Conservation (phyloP, 2,113 vertebrate species). For the Pachyramphus minor region DNA sequence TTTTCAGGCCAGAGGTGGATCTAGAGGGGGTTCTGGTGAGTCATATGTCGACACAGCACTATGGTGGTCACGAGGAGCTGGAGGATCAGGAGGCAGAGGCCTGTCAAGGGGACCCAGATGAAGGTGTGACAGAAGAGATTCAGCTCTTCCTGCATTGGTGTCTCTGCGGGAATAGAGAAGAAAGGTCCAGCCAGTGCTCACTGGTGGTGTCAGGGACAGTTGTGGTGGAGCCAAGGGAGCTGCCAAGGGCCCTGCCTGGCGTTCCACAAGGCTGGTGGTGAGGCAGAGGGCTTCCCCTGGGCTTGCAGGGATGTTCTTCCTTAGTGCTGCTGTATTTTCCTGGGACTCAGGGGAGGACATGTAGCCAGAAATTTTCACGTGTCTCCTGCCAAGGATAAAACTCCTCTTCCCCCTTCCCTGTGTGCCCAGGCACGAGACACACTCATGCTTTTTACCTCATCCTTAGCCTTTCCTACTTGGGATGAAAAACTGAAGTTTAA, state of each 20-base stretch:
- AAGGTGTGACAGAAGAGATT: slow-evolving; percentile 63
- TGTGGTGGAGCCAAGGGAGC: not conserved
- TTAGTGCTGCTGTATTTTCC: too few species aligned
- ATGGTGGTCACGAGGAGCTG: slow-evolving; percentile 64
- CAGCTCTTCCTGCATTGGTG: too few species aligned
- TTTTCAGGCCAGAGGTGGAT: not conserved
- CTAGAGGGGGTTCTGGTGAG: fast-evolving
- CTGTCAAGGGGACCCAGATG: slow-evolving; percentile 75
- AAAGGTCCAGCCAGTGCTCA: not conserved
- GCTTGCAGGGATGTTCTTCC: too few species aligned
- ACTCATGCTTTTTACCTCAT: too few species aligned
- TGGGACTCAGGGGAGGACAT: too few species aligned
- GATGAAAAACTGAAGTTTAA: too few species aligned
- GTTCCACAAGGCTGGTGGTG: not conserved
- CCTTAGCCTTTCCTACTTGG: too few species aligned
- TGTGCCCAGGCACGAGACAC: too few species aligned
- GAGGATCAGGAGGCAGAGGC: slow-evolving; percentile 72
- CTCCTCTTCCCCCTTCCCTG: too few species aligned
- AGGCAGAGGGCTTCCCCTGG: not conserved
- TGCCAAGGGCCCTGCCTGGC: not conserved
- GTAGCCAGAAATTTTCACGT: too few species aligned
- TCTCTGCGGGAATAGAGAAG: not conserved
- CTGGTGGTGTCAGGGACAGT: fast-evolving
- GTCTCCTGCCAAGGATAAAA: too few species aligned
- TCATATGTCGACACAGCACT: slow-evolving; percentile 71